Percentiles rank a stretch among this genome's conserved stretches.
These are phyloP conservation scores for Synodontis membranacea DNA, from an alignment of 2,113 vertebrate species.

Conservation along the genomic window DNA sequence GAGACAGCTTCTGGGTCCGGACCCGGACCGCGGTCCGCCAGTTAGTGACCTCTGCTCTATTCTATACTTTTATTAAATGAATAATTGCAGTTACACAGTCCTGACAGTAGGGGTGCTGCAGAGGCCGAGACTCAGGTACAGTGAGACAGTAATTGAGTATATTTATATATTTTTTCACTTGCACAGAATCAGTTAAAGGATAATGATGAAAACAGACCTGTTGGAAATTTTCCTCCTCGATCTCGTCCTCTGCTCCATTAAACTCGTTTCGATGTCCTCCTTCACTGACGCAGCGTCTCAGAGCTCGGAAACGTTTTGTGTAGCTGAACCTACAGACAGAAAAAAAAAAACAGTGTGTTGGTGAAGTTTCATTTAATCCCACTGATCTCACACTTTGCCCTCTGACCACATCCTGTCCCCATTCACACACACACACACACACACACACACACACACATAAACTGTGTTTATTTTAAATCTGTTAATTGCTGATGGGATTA, in stretches of 20 bases:
- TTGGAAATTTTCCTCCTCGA: conserved; percentile 36
- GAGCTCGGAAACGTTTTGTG: conserved; percentile 81
- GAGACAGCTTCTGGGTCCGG: too few species aligned
- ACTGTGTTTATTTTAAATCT: neutral
- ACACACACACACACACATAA: neutral
- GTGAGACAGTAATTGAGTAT: neutral
- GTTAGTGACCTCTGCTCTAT: too few species aligned
- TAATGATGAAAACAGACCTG: conserved; percentile 32
- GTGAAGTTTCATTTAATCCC: neutral
- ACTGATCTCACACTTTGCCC: conserved; percentile 6
- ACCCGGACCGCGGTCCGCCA: too few species aligned
- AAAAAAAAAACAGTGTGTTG: neutral
- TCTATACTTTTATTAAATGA: neutral
- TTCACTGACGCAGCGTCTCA: conserved; percentile 68
- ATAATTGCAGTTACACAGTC: neutral
- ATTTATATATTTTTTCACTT: neutral
- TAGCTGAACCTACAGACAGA: conserved; percentile 75
- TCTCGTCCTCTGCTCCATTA: conserved; percentile 38
- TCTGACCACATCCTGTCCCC: conserved; percentile 54
- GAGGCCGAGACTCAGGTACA: neutral
- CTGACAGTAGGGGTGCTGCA: neutral
- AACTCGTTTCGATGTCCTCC: conserved; percentile 47
- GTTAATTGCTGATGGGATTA: neutral
- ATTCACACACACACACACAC: neutral
- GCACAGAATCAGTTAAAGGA: neutral